Base-by-base conservation (phyloP, 1,140 invertebrate species). In the Drosophila repleta region DNA sequence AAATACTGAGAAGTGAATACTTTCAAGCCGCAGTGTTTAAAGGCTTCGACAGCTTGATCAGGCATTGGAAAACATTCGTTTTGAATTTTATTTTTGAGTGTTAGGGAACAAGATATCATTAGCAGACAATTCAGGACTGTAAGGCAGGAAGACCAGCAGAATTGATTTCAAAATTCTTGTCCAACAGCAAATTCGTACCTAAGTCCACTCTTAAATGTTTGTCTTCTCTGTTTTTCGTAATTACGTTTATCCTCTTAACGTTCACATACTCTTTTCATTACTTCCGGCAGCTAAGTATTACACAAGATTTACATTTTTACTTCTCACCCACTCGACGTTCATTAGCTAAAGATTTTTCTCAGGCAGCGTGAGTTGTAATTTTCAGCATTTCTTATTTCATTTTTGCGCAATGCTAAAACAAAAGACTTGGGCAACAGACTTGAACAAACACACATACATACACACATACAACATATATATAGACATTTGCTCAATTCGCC, bases 381-480 rank as follows among this genome's bases (percentile, higher is more conserved):
- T 65, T 56, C 15, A 57, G 18, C 37, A 41, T 71, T 76, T 65
- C 51, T 82, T 74, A 64, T 64, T 65, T 35, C 32, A 35, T 35
- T 35, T 35, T 35, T 35, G 29, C 10, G 26, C 20, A 37, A 37
- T 32, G 48, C 18, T 63, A 61, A 79, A 78, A 75, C 74, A 84
- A 78, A 74, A 84, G 78, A 78, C 72, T 76, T 71, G 69, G 68
- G 66, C 57, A 74, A 77, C 56, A 55, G 68, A 80, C 77, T 65
- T 71, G 45, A 39, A 3, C 13, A 20, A 11, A 41, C 46, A 35
- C n/a, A 55, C 46, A 62, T 45, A 45, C 60, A 32, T 56, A 46
- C n/a, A 49, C 26, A 53, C 45, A 10, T 18, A 20, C 18, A 26
- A 10, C 8, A 32, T 48, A 29, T 51, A 24, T 73, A 48, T 43